Evolutionary conservation across 2,113 vertebrate species (phyloP), one percentile per base, ranked within the genome.

Genomic region (Strix aluco): DNA sequence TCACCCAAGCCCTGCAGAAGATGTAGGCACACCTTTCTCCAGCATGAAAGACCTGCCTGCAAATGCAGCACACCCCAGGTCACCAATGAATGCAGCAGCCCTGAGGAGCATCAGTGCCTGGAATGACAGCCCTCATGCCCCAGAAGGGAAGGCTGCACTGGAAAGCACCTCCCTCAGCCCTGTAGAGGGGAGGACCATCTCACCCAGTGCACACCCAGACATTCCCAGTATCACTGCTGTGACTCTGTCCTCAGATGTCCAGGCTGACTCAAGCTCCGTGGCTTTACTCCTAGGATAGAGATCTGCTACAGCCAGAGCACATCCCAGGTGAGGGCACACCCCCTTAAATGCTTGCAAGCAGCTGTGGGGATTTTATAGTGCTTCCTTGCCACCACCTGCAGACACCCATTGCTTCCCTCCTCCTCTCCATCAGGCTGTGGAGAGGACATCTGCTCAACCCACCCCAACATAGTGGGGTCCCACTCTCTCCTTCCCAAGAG

Each of bases 201-300:
- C 55, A 13, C 38, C 11, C 38, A 3, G 52, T 5, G 30, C 4
- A 0, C 5, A 5, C 15, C 32, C 62, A 13, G 62, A 9, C 2
- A 9, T 6, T 34, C 55, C 57, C 54, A 10, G 38, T 2, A 9
- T 10, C 5, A 2, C 40, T 49, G 20, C 47, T 17, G 10, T 18
- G 55, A 13, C 46, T 61, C 32, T 8, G 26, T 10, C 27, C 27
- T 38, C 49, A 6, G 18, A 40, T 23, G 26, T 44, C 27, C 25
- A 38, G 30, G 25, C 62, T 36, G 32, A 14, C 81, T 18, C 3
- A 1, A 52, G 44, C 49, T 34, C 25, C 32, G 34, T 4, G 10
- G 42, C 55, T 40, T 70, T 1, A 1, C 40, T 62, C 46, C 34
- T 12, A 40, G 13, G 40, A 29, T 2, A 19, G 21, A 34, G 46